A percentile compares a stretch with the other conserved stretches of the same genome.
phyloP scores from a whole-genome alignment of 2,797 vertebrate species.

The Falco peregrinus region DNA sequence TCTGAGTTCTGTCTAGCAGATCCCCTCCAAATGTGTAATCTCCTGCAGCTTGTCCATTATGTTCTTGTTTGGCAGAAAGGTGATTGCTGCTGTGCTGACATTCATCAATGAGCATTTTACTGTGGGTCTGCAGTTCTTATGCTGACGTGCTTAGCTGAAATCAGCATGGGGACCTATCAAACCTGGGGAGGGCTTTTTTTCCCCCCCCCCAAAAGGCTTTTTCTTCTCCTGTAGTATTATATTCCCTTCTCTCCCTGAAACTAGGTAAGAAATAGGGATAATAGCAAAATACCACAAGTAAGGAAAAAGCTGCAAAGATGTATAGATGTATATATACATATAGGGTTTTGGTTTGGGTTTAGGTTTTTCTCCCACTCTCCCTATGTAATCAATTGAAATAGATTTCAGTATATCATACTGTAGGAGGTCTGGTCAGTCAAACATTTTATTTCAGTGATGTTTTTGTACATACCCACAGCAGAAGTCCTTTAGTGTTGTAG shows the following conservation, averaged over 20 bases:
- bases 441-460: not conserved
- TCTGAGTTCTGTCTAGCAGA: conserved; percentile 54
- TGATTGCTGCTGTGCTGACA: conserved; percentile 54
- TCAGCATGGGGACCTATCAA: not conserved
- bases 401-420: not conserved
- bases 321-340: no score
- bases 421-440: not conserved
- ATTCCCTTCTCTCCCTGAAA: not conserved
- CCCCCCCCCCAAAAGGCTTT: rapidly evolving
- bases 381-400: not conserved
- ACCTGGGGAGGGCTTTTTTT: not conserved
- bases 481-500: not conserved
- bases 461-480: not conserved
- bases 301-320: not conserved
- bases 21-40: conserved; percentile 54
- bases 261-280: not conserved
- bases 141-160: not conserved
- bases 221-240: not conserved
- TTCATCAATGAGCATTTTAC: conserved; percentile 43
- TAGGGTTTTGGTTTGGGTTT: not conserved
- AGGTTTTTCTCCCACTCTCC: rapidly evolving
- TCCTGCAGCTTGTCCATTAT: conserved; percentile 67
- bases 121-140: conserved; percentile 30
- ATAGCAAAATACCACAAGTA: not conserved
- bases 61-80: conserved; percentile 63